Evolutionary conservation across 2,888 invertebrate species (phyloP).

Genomic region (Scaptomyza cyrtandrae): DNA sequence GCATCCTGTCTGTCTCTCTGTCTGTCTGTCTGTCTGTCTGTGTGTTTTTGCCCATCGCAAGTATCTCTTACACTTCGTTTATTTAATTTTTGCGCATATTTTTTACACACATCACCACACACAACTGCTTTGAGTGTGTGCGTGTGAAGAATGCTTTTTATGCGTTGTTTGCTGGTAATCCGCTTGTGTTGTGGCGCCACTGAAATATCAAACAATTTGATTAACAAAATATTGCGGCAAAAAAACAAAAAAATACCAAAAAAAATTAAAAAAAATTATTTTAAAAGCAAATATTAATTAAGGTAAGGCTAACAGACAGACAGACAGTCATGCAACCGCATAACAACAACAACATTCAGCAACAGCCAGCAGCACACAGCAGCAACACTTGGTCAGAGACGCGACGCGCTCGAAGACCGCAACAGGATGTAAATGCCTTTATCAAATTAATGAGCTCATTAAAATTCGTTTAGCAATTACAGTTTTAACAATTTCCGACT

Average conservation of each 20-base stretch:
- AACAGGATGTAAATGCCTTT: slow-evolving; percentile 80
- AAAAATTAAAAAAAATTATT: slow-evolving; percentile 56
- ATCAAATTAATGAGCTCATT: slow-evolving; percentile 83
- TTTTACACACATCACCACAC: slow-evolving; percentile 35
- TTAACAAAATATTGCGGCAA: slow-evolving; percentile 56
- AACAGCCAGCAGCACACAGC: slow-evolving; percentile 2
- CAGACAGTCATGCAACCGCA: slow-evolving; percentile 48
- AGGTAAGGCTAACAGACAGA: slow-evolving; percentile 49
- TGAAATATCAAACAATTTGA: slow-evolving; percentile 55
- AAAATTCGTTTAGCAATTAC: slow-evolving; percentile 83
- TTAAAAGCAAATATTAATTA: slow-evolving; percentile 77
- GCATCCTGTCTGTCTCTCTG: too few species aligned
- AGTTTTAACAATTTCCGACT: slow-evolving; percentile 80
- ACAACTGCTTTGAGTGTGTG: slow-evolving; percentile 16
- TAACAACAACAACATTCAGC: slow-evolving; percentile 24
- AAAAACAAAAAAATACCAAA: slow-evolving; percentile 2
- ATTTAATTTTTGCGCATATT: slow-evolving; percentile 68
- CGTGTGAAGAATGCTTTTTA: slow-evolving; percentile 23
- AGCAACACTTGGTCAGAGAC: slow-evolving; percentile 57
- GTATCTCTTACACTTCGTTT: slow-evolving; percentile 78
- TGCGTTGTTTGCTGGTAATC: slow-evolving; percentile 19
- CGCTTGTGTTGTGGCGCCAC: slow-evolving; percentile 11
- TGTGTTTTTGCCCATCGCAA: slow-evolving; percentile 21
- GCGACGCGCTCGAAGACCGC: slow-evolving; percentile 55
- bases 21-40: slow-evolving; percentile 24